Percentiles rank a stretch among this genome's conserved stretches.
Evolutionary conservation across 2,888 invertebrate genomes (phyloP).

Genomic region (Ichneumoninae sp.): DNA sequence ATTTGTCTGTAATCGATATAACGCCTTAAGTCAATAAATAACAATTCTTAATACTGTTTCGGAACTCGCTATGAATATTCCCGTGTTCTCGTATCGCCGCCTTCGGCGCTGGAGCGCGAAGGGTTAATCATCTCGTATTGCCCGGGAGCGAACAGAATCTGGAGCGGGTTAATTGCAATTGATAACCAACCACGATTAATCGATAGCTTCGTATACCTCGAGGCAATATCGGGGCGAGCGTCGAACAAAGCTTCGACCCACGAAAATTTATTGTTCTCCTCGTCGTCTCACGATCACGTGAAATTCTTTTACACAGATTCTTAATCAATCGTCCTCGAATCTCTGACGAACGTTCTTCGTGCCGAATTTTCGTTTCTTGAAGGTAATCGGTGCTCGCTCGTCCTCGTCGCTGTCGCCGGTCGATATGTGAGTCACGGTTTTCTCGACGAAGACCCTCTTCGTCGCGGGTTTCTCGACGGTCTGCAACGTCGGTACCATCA

Average conservation of each 20-base stretch:
- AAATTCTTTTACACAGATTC: background rate
- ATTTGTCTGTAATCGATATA: background rate
- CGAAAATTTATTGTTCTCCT: conserved; percentile 30
- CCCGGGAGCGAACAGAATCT: background rate
- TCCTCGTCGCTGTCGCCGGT: conserved; percentile 84
- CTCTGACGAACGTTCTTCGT: conserved; percentile 89
- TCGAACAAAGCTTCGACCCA: conserved; percentile 50
- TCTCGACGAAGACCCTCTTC: conserved; percentile 87
- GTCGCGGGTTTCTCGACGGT: conserved; percentile 83
- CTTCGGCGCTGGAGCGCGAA: background rate
- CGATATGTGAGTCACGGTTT: conserved; percentile 86
- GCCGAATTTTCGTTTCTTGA: conserved; percentile 90
- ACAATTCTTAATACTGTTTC: background rate
- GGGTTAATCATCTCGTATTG: background rate
- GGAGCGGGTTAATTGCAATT: conserved; percentile 13
- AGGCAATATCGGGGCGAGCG: background rate
- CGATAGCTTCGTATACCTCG: background rate
- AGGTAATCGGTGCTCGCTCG: conserved; percentile 83
- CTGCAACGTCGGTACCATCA: conserved; percentile 83
- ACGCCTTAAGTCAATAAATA: background rate
- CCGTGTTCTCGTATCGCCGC: background rate
- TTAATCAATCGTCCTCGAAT: conserved; percentile 86
- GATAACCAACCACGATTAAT: conserved; percentile 1
- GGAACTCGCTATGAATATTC: background rate
- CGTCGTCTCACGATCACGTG: background rate